phyloP scores from a whole-genome alignment of 1,140 invertebrate genomes.

The Dermatophagoides farinae region DNA sequence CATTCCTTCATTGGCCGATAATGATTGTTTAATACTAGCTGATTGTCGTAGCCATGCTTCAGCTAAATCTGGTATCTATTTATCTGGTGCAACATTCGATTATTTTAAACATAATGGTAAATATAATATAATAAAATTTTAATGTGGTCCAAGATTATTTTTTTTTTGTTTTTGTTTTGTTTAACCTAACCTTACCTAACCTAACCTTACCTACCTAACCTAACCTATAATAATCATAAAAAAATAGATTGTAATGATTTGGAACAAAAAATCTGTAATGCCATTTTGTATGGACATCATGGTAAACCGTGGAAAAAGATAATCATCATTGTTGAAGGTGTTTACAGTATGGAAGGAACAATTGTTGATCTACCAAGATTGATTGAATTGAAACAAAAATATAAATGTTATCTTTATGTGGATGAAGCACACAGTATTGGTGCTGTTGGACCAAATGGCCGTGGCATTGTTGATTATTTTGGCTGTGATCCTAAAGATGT shows the following conservation, averaged over 20 bases:
- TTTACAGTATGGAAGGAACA: conserved; percentile 90
- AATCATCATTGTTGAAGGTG: conserved; percentile 77
- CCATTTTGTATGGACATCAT: conserved; percentile 53
- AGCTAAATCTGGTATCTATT: conserved; percentile 27
- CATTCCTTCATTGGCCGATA: conserved; percentile 26
- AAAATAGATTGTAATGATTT: conserved; percentile 54
- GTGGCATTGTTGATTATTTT: conserved; percentile 32
- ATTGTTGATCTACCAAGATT: conserved; percentile 36
- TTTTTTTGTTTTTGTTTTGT: not conserved
- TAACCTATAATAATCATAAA: not conserved
- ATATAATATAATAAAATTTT: not conserved
- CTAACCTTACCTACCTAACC: not conserved
- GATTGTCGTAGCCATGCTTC: conserved; percentile 33
- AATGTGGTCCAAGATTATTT: not conserved
- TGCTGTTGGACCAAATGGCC: conserved; percentile 29
- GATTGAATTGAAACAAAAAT: conserved; percentile 31
- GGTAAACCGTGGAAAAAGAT: conserved; percentile 73
- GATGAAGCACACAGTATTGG: conserved; percentile 35
- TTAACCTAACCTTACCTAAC: not conserved
- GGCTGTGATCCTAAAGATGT: conserved; percentile 29
- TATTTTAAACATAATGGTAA: conserved; percentile 32
- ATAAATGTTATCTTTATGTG: conserved; percentile 32
- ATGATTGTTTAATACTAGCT: conserved; percentile 31
- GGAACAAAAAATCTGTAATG: conserved; percentile 46
- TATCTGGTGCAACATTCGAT: conserved; percentile 28